Evolutionary conservation across 2,888 invertebrate species (phyloP), one percentile per base, ranked within the genome.

Genomic region (Dryobota labecula): DNA sequence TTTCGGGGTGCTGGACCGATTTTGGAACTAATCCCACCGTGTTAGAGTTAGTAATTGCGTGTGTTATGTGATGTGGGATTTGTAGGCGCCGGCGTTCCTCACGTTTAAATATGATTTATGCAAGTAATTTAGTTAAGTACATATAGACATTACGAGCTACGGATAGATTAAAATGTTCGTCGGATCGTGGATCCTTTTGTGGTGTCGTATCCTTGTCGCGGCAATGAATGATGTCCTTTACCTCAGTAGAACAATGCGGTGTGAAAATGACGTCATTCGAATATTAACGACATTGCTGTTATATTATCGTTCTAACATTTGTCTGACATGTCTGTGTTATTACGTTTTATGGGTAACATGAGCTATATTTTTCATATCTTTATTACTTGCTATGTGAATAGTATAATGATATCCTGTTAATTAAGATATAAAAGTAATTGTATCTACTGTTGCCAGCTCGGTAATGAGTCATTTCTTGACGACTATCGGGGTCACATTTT

Each of bases 81-180:
- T 75, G 76, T 72, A 87, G 89, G 90, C 90, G 90, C 89, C 87
- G 84, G 87, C 88, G 90, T 87, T 95, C 94, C 92, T 94, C 94
- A 94, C 95, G 94, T 95, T 95, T 93, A 94, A 94, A 95, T 95
- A 95, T 95, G 95, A 95, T 95, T 95, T 95, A 95, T 95, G 94
- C 94, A 92, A 94, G 95, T 95, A 95, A 95, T 95, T 95, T 95
- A 93, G 92, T 94, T 94, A 94, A 95, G 94, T 95, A 95, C 94
- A 94, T 94, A 93, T 91, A 94, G 93, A 93, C 92, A 94, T 95
- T 93, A 95, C 89, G 90, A 89, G 91, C 89, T 88, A 90, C 73
- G 90, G 92, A 93, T 93, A 94, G 92, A 95, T 95, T 95, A 94
- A 94, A 94, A 94, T 92, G 94, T 94, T 94, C 91, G 80, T 72